Evolutionary conservation across 2,113 vertebrate genomes (phyloP).

Genomic region (Centrocercus urophasianus): DNA sequence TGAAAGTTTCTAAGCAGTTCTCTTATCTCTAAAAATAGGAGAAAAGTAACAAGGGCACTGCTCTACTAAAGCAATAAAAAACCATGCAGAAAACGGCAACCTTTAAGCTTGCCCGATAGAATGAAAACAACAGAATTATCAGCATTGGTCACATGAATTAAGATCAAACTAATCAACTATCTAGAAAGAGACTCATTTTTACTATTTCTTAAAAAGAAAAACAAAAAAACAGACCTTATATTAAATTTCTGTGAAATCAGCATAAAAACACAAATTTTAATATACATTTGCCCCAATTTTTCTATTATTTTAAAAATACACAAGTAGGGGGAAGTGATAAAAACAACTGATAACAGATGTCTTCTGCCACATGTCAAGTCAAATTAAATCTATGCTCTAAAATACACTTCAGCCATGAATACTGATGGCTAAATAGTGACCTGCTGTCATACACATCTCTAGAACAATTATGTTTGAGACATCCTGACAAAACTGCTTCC

Average conservation of each 20-base stretch:
- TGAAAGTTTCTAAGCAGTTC: background rate
- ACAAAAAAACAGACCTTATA: background rate
- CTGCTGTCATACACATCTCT: background rate
- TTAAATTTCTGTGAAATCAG: background rate
- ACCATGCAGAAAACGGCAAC: background rate
- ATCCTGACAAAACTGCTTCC: conserved; percentile 29
- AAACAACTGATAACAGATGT: conserved; percentile 23
- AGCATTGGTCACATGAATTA: background rate
- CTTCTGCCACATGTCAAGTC: conserved; percentile 16
- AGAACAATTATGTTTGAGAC: conserved; percentile 5
- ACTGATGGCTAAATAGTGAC: conserved; percentile 26
- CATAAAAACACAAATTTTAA: background rate
- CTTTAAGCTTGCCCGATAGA: background rate
- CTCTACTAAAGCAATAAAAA: background rate
- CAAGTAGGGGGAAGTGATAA: conserved; percentile 7
- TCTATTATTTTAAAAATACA: conserved; percentile 26
- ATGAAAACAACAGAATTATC: background rate
- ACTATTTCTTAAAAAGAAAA: background rate
- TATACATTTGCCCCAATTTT: background rate
- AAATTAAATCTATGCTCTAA: conserved; percentile 34
- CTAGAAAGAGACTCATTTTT: conserved; percentile 7
- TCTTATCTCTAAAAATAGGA: background rate
- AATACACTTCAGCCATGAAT: conserved; percentile 39
- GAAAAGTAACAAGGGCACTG: background rate
- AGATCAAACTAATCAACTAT: background rate